These are phyloP conservation scores for Lepidothrix coronata DNA, from an alignment of 2,113 vertebrate species.

Conservation along the genomic window DNA sequence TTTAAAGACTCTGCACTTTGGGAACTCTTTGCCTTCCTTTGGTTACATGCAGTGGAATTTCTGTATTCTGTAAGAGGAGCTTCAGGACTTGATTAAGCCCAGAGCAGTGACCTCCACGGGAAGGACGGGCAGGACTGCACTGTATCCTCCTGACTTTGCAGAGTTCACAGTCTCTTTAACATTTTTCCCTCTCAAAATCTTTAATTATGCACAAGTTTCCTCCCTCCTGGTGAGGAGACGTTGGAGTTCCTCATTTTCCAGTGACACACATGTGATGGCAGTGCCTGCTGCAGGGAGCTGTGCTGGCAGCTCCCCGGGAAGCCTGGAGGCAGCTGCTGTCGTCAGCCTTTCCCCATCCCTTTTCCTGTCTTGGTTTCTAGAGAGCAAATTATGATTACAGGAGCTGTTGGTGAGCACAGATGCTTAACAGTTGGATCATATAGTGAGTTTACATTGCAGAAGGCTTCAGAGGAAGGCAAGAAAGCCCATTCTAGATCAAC, in stretches of 20 bases:
- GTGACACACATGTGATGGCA: not conserved
- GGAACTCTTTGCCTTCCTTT: not conserved
- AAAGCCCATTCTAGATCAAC: not conserved
- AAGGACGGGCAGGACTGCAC: not conserved
- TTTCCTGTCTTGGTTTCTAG: not conserved
- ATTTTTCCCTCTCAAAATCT: not conserved
- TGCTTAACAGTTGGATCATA: not conserved
- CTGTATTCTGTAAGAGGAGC: not conserved
- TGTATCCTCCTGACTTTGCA: not conserved
- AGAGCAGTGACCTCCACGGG: not conserved
- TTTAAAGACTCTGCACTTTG: not conserved
- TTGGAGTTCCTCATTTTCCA: not conserved
- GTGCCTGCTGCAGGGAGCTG: not conserved
- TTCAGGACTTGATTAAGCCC: not conserved
- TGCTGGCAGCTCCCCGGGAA: not conserved
- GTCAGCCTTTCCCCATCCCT: not conserved
- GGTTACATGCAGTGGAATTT: fast-evolving
- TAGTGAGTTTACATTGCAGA: not conserved
- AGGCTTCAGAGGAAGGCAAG: not conserved
- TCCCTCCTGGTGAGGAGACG: not conserved
- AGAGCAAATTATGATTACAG: not conserved
- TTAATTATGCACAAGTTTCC: not conserved
- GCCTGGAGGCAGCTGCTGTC: not conserved
- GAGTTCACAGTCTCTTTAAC: not conserved
- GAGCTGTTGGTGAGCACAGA: not conserved